phyloP scores from a whole-genome alignment of 2,113 vertebrate genomes.

The Corythaeola cristata region DNA sequence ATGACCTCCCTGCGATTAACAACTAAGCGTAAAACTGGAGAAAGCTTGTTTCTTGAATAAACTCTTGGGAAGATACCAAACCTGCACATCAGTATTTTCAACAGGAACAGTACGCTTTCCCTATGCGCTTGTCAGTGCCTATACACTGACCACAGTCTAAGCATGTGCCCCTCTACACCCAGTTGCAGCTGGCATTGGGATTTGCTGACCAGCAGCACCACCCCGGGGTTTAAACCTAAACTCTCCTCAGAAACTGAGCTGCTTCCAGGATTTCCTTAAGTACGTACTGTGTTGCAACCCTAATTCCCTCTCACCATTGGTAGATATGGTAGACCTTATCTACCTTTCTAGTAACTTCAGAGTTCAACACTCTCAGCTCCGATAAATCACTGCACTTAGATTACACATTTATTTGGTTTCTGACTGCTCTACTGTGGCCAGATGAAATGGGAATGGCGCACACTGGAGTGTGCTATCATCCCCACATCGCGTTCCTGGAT shows the following conservation, averaged over 20 bases:
- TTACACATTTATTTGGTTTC: background rate
- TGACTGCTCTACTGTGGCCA: background rate
- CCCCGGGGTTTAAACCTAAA: background rate
- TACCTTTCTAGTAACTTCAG: background rate
- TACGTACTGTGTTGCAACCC: background rate
- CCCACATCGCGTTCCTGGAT: background rate
- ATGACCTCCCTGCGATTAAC: background rate
- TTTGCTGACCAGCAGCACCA: background rate
- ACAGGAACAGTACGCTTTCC: background rate
- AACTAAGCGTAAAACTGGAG: background rate
- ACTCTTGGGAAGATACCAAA: background rate
- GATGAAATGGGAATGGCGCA: background rate
- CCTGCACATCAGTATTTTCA: background rate
- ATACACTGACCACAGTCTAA: background rate
- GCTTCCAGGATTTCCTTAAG: background rate
- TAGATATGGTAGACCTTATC: background rate
- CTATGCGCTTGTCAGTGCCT: background rate
- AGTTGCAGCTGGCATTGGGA: rapidly evolving
- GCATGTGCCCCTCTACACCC: background rate
- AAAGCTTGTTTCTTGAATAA: background rate
- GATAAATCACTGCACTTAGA: background rate
- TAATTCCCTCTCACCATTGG: background rate
- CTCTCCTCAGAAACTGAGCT: background rate
- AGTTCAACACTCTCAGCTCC: background rate
- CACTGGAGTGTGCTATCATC: background rate